Percentiles rank a stretch among this genome's conserved stretches.
phyloP scores from a whole-genome alignment of 2,113 vertebrate genomes.

The Australoheros scitulus region DNA sequence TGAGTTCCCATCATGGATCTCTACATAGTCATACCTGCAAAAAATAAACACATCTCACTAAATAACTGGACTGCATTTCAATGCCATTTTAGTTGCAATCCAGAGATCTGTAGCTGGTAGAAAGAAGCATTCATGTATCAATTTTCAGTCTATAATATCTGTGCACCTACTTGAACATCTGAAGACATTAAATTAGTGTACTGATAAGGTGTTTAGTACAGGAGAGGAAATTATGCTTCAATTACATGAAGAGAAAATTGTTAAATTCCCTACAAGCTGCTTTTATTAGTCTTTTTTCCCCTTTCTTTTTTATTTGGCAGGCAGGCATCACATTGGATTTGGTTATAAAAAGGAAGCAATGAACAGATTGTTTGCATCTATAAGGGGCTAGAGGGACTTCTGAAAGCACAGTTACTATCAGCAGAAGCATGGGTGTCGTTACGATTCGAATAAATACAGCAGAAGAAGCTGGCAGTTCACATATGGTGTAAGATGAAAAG shows the following conservation, averaged over 20 bases:
- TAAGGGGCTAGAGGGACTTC: constrained; percentile 1
- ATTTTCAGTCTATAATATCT: neutral
- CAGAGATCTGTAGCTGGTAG: neutral
- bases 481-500: constrained; percentile 28
- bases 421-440: constrained; percentile 31
- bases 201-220: neutral
- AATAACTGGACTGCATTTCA: neutral
- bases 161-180: neutral
- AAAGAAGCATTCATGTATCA: neutral
- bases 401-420: constrained; percentile 11
- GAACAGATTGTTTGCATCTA: constrained; percentile 40
- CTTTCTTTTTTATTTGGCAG: constrained; percentile 22
- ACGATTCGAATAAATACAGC: constrained; percentile 35
- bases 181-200: neutral
- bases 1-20: constrained; percentile 94
- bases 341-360: constrained; percentile 18
- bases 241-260: constrained; percentile 18
- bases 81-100: neutral
- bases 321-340: constrained; percentile 20
- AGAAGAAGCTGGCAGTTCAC: constrained; percentile 13
- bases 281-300: constrained; percentile 6
- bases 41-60: constrained; percentile 27
- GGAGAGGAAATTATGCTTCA: neutral
- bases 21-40: constrained; percentile 94
- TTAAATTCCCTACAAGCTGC: constrained; percentile 19